Base-by-base conservation (phyloP, 2,797 vertebrate species). In the Pangasius mekongensis region DNA sequence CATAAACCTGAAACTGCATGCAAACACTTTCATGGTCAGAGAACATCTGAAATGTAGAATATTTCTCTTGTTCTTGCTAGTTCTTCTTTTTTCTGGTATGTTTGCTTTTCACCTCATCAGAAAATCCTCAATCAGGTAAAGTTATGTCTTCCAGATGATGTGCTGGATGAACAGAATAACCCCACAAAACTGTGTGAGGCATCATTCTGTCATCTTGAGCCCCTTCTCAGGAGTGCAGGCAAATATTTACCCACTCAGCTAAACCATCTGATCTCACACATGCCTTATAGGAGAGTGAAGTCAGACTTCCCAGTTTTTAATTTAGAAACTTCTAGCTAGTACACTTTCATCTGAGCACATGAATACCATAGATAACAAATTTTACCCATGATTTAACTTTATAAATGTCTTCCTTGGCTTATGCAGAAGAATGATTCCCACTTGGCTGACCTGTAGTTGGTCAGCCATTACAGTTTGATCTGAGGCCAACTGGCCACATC, bases 81-180 rank as follows among this genome's bases (percentile, higher is more conserved):
- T 89, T 92, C 91, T 84, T 80, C 81, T 87, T 89, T 91, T 92
- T 83, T 85, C 87, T 84, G 88, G 89, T 76, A 89, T 88, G 78
- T 74, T 87, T 92, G 71, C 78, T 76, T 90, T 74, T 91, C 58
- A 81, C 66, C 80, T 64, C 76, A 47, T 52, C 24, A n/a, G 85
- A 90, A 89, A 91, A 60, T 83, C 24, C 67, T 60, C 36, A 85
- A 71, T 87, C 87, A 92, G 88, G 92, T 93, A 88, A 87, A 91
- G 89, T 93, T 92, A 93, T 94, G 86, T 89, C 64, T 94, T 94
- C 91, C 93, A 93, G 93, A 95, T 93, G 93, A 94, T 88, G 69
- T 60, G 18, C 52, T 76, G 43, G 67, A 87, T 73, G 22, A 74
- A 69, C n/a, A 39, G 82, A 89, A 86, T 89, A 58, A 92, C 78